Conservation (phyloP, 53 echinoderm and acorn worm genomes). For the Holothuria leucospilota region DNA sequence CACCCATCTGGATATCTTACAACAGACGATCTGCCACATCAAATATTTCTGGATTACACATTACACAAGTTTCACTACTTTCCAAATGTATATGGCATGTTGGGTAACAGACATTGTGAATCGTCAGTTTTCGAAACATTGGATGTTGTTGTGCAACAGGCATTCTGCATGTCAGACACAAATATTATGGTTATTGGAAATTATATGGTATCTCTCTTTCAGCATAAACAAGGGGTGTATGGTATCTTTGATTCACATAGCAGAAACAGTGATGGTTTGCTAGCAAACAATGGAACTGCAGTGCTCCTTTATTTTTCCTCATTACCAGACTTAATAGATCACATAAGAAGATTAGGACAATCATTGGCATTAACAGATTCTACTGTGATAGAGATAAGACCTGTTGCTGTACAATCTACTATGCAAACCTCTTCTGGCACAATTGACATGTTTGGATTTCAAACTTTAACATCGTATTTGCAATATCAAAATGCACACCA, state of each 20-base stretch:
- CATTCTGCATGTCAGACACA: background rate
- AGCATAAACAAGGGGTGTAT: background rate
- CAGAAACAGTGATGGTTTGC: background rate
- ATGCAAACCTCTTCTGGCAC: background rate
- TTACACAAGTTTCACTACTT: background rate
- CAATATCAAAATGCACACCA: background rate
- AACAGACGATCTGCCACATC: background rate
- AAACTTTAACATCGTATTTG: conserved; percentile 1
- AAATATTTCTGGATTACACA: background rate
- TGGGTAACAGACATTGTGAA: background rate
- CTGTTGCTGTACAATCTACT: background rate
- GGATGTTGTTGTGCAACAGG: background rate
- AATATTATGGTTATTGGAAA: background rate
- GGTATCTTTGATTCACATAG: background rate
- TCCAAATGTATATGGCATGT: background rate
- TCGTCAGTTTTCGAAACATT: background rate
- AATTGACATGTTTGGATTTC: background rate
- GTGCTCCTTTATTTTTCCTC: background rate
- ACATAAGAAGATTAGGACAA: background rate
- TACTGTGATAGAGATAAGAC: background rate
- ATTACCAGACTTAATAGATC: background rate
- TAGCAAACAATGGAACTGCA: background rate
- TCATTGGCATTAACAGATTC: background rate
- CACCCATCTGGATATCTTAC: background rate
- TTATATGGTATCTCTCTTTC: background rate